phyloP scores from a whole-genome alignment of 2,113 vertebrate genomes.

The Promerops cafer region DNA sequence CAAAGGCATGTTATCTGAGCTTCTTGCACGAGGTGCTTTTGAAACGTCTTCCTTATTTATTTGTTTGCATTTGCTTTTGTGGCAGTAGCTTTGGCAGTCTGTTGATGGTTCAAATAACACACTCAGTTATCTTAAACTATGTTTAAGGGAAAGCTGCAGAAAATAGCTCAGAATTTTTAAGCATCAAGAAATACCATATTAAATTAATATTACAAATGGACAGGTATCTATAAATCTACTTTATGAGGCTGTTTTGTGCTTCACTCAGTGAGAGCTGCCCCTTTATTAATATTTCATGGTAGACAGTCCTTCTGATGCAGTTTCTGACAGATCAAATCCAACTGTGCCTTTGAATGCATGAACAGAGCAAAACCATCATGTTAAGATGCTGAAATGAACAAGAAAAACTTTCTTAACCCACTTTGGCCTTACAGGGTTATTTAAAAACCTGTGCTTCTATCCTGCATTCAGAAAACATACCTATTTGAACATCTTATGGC shows the following conservation, averaged over 20 bases:
- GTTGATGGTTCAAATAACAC: not conserved
- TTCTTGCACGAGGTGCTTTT: not conserved
- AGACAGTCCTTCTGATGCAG: not conserved
- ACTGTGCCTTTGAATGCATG: not conserved
- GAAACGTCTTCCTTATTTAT: slow-evolving; percentile 24
- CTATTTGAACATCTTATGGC: not conserved
- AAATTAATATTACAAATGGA: not conserved
- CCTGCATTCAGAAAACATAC: not conserved
- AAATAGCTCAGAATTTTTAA: not conserved
- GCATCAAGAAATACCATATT: not conserved
- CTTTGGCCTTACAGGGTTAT: not conserved
- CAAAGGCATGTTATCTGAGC: not conserved
- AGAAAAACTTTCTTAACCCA: not conserved
- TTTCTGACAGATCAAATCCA: not conserved
- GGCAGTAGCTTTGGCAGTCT: not conserved
- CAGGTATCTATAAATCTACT: not conserved
- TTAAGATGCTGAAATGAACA: not conserved
- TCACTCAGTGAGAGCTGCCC: not conserved
- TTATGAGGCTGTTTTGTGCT: not conserved
- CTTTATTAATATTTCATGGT: not conserved
- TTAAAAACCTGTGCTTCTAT: not conserved
- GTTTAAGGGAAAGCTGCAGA: not conserved
- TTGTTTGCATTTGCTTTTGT: not conserved
- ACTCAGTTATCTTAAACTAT: not conserved
- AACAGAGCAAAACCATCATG: not conserved